A percentile compares a stretch with the other conserved stretches of the same genome.
These are phyloP conservation scores for Lasioglossum leucozonium DNA, from an alignment of 2,888 invertebrate species.

Conservation along the genomic window DNA sequence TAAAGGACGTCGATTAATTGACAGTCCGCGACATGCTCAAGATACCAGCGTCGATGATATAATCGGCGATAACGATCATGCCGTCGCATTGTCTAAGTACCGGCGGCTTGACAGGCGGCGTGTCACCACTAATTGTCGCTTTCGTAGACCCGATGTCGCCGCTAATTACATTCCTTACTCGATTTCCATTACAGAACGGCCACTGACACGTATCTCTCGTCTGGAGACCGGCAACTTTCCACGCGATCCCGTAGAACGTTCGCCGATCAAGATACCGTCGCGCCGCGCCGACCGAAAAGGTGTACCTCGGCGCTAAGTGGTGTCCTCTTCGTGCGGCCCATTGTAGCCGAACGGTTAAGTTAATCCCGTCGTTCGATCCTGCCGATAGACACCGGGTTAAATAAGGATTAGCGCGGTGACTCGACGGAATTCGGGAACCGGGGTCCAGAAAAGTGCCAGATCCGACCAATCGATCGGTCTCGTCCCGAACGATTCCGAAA, in stretches of 20 bases:
- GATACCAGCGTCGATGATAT: constrained; percentile 13
- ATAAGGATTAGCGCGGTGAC: constrained; percentile 81
- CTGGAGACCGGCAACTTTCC: constrained; percentile 55
- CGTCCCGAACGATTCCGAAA: constrained; percentile 13
- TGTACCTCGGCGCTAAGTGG: constrained; percentile 62
- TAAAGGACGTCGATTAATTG: constrained; percentile 28
- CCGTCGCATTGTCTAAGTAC: constrained; percentile 51
- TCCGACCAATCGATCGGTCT: constrained; percentile 54
- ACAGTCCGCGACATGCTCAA: background rate
- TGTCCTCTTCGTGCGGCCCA: constrained; percentile 64
- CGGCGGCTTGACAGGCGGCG: constrained; percentile 50
- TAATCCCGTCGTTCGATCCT: constrained; percentile 78
- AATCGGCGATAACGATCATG: constrained; percentile 39
- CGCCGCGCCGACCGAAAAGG: constrained; percentile 26
- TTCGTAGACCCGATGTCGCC: constrained; percentile 29
- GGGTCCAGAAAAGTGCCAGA: constrained; percentile 17
- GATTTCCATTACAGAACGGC: constrained; percentile 72
- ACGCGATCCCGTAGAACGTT: constrained; percentile 29
- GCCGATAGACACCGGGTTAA: constrained; percentile 78
- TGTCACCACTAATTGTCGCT: constrained; percentile 61
- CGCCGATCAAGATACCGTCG: constrained; percentile 60
- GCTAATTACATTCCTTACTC: constrained; percentile 69
- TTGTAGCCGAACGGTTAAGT: constrained; percentile 73
- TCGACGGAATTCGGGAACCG: constrained; percentile 66
- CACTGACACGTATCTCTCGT: constrained; percentile 44